Conservation (phyloP, 1,140 invertebrate genomes). For the Phortica variegata region DNA sequence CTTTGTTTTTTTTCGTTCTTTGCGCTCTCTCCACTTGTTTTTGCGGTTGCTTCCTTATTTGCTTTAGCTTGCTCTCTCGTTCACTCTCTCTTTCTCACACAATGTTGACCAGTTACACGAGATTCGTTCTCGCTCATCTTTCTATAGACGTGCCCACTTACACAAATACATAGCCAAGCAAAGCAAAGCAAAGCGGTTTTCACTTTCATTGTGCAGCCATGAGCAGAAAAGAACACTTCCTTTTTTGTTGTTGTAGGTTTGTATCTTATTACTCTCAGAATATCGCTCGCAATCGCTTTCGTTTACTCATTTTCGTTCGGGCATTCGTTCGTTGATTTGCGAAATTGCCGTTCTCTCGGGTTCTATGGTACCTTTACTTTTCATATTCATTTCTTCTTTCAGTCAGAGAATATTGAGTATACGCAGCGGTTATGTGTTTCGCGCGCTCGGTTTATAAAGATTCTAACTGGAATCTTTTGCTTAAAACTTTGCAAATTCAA, state of each 20-base stretch:
- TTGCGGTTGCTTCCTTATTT: constrained; percentile 12
- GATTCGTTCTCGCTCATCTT: constrained; percentile 13
- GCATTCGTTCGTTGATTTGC: constrained; percentile 23
- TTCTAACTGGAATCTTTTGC: no score
- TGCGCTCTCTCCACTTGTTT: constrained; percentile 23
- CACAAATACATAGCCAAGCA: constrained; percentile 6
- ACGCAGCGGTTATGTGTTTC: constrained; percentile 38
- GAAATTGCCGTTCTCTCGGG: not conserved
- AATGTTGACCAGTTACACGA: no score
- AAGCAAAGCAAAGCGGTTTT: no score
- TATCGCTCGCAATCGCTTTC: no score
- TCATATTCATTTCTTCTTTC: constrained; percentile 30
- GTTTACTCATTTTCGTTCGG: constrained; percentile 5
- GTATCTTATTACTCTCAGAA: constrained; percentile 12
- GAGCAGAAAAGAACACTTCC: constrained; percentile 1
- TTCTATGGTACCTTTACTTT: no score
- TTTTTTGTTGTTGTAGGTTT: constrained; percentile 9
- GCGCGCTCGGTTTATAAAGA: constrained; percentile 15
- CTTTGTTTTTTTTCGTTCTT: constrained; percentile 12
- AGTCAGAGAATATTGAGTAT: constrained; percentile 49
- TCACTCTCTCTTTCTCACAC: constrained; percentile 1
- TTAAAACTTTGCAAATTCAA: no score
- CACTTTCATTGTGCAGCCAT: constrained; percentile 48
- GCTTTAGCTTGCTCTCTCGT: not conserved
- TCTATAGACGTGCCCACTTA: constrained; percentile 22